A percentile compares a stretch with the other conserved stretches of the same genome.
phyloP scores from a whole-genome alignment of 2,888 invertebrate species.

The Drosophila neotestacea region DNA sequence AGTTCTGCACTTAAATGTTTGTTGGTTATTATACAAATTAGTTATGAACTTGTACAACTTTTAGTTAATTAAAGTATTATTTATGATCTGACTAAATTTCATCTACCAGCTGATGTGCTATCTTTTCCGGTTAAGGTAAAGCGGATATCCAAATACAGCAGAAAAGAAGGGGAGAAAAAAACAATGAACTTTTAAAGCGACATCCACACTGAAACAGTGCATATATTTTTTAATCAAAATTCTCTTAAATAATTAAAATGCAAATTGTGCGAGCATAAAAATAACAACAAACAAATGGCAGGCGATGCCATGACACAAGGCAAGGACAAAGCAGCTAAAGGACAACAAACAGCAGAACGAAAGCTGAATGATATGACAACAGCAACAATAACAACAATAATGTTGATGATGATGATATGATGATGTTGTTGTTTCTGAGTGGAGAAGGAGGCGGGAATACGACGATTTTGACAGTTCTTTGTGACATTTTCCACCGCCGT shows the following conservation, averaged over 20 bases:
- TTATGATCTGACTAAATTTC: constrained; percentile 6
- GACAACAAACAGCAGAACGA: constrained; percentile 43
- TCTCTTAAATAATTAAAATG: constrained; percentile 84
- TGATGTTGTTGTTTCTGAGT: constrained; percentile 28
- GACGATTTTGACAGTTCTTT: constrained; percentile 78
- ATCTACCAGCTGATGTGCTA: constrained; percentile 22
- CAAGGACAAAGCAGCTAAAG: constrained; percentile 67
- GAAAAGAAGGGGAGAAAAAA: constrained; percentile 14
- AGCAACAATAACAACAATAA: constrained; percentile 22
- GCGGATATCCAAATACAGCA: background rate
- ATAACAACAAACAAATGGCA: constrained; percentile 66
- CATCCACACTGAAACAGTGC: constrained; percentile 6
- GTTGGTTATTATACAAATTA: background rate
- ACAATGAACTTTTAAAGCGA: constrained; percentile 23
- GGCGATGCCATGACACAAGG: constrained; percentile 42
- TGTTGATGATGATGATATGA: constrained; percentile 31
- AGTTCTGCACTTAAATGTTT: background rate
- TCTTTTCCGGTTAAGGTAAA: constrained; percentile 1
- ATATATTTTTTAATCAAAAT: constrained; percentile 84
- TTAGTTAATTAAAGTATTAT: background rate
- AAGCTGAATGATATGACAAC: constrained; percentile 63
- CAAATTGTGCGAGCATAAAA: constrained; percentile 79
- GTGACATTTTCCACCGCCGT: constrained; percentile 57
- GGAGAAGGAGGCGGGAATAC: constrained; percentile 21
- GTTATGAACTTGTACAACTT: background rate